These are phyloP conservation scores for Bellardia bayeri DNA, from an alignment of 2,888 invertebrate species.

Conservation along the genomic window DNA sequence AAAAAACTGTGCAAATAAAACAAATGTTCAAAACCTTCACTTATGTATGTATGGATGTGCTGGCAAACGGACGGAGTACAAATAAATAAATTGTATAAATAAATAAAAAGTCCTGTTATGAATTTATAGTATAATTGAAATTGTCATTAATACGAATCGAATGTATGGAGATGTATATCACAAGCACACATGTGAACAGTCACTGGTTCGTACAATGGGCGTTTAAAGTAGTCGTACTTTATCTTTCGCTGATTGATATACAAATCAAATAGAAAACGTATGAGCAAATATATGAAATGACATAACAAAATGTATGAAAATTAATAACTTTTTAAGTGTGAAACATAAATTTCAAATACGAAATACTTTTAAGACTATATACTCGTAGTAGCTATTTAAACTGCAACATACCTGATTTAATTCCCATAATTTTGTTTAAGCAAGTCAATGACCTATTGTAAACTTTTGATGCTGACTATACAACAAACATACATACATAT, in stretches of 20 bases:
- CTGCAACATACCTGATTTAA: no score
- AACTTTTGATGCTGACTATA: background rate
- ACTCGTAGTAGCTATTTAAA: no score
- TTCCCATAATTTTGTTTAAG: no score
- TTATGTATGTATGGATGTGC: background rate
- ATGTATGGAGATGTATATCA: slow-evolving; percentile 11
- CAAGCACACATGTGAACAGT: slow-evolving; percentile 13
- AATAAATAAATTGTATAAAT: slow-evolving; percentile 46
- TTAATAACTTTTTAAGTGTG: no score
- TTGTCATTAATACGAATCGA: slow-evolving; percentile 41
- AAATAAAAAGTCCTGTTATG: slow-evolving; percentile 24
- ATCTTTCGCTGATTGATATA: background rate
- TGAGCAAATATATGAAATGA: no score
- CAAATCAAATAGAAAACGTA: no score
- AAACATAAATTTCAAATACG: no score
- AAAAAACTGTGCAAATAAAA: background rate
- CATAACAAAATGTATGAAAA: no score
- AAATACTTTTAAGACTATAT: no score
- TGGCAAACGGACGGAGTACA: background rate
- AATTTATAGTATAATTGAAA: slow-evolving; percentile 57
- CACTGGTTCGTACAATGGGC: slow-evolving; percentile 18
- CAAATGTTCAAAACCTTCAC: slow-evolving; percentile 22
- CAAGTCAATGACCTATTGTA: background rate
- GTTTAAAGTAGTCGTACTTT: background rate
- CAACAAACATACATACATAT: background rate